Percentiles rank a stretch among this genome's conserved stretches.
phyloP scores from a whole-genome alignment of 2,113 vertebrate genomes.

The Perca flavescens region DNA sequence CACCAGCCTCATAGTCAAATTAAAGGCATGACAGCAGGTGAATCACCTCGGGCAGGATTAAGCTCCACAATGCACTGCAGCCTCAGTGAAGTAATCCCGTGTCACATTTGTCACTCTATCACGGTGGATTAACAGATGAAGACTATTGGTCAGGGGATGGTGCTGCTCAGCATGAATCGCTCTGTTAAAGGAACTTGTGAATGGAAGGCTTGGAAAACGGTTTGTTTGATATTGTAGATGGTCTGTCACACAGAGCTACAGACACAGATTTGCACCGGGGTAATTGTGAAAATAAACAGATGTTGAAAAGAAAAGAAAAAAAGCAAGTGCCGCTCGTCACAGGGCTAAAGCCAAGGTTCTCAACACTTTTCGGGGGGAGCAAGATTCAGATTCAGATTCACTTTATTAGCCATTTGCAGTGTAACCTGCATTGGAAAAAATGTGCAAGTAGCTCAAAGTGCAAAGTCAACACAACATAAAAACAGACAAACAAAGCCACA shows the following conservation, averaged over 20 bases:
- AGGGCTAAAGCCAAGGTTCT: constrained; percentile 32
- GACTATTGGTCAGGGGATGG: constrained; percentile 12
- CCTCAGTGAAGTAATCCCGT: constrained; percentile 40
- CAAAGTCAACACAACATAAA: too few species aligned
- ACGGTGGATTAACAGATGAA: constrained; percentile 20
- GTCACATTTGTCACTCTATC: constrained; percentile 48
- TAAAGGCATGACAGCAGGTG: constrained; percentile 30
- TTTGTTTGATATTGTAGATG: constrained; percentile 5
- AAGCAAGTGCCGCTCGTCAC: constrained; percentile 16
- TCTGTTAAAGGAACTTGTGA: background rate
- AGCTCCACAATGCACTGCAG: constrained; percentile 8
- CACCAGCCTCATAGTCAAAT: constrained; percentile 30
- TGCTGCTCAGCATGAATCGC: constrained; percentile 3
- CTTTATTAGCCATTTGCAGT: too few species aligned
- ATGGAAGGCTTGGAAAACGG: background rate
- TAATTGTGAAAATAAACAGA: constrained; percentile 71
- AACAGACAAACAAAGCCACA: too few species aligned
- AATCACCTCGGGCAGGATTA: constrained; percentile 23
- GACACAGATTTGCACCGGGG: constrained; percentile 42
- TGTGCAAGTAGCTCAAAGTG: too few species aligned
- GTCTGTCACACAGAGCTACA: constrained; percentile 40
- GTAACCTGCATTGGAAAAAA: too few species aligned
- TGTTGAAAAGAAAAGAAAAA: background rate
- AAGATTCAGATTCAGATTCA: too few species aligned
- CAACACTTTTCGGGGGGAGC: constrained; percentile 18